phyloP scores from a whole-genome alignment of 2,797 vertebrate species.

The Sebastes oblongus region DNA sequence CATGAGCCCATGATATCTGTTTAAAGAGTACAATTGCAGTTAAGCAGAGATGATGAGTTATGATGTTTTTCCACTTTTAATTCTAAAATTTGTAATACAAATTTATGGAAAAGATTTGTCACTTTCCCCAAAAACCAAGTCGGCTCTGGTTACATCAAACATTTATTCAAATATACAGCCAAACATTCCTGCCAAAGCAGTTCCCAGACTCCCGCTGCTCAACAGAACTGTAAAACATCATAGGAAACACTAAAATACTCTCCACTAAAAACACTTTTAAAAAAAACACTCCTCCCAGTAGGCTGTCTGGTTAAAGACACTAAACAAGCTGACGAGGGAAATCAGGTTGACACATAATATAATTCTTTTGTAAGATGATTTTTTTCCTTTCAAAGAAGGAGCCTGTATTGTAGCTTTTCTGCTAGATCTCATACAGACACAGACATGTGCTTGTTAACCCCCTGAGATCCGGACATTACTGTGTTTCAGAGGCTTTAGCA shows the following conservation, averaged over 20 bases:
- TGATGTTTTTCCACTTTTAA: not conserved
- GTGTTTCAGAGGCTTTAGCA: too few species aligned
- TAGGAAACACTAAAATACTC: constrained; percentile 27
- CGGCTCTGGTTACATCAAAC: not conserved
- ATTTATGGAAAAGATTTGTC: not conserved
- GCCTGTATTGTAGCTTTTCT: not conserved
- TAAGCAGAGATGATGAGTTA: not conserved
- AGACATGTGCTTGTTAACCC: not conserved
- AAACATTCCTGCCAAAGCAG: constrained; percentile 29
- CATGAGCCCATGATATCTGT: not conserved
- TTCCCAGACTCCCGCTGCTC: constrained; percentile 24
- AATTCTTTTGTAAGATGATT: not conserved
- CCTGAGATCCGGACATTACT: too few species aligned
- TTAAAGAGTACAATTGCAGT: not conserved
- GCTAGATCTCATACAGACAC: not conserved
- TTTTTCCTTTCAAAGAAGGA: not conserved
- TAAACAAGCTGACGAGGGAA: not conserved
- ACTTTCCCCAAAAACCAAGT: constrained; percentile 1
- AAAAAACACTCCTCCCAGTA: not conserved
- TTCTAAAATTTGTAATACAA: not conserved
- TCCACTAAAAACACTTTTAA: not conserved
- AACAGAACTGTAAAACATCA: constrained; percentile 30
- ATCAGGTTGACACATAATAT: not conserved
- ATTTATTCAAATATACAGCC: not conserved
- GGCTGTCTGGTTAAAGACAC: not conserved